These are phyloP conservation scores for Gambelia wislizenii DNA, from an alignment of 2,797 vertebrate species.

Conservation along the genomic window DNA sequence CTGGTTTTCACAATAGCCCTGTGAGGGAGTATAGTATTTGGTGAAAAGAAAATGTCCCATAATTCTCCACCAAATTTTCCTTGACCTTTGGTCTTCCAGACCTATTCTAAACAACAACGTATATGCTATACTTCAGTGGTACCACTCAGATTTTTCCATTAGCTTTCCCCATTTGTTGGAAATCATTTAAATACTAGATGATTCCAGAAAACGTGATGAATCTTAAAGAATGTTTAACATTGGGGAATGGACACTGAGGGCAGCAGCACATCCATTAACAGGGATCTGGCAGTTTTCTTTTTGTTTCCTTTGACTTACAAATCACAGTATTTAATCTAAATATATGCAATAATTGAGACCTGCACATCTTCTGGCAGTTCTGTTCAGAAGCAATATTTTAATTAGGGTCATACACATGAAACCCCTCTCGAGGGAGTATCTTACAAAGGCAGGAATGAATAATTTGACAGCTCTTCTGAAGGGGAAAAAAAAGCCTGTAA, in stretches of 20 bases:
- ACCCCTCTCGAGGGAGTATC: slow-evolving; percentile 30
- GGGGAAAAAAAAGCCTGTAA: slow-evolving; percentile 27
- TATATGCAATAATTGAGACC: slow-evolving; percentile 34
- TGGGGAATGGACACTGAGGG: neutral
- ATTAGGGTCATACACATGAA: slow-evolving; percentile 37
- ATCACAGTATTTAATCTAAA: slow-evolving; percentile 47
- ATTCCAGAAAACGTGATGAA: slow-evolving; percentile 1
- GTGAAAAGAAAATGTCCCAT: neutral
- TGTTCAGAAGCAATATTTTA: slow-evolving; percentile 56
- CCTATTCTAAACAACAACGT: neutral
- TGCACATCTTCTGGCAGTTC: slow-evolving; percentile 39
- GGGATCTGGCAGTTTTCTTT: slow-evolving; percentile 12
- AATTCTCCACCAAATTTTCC: neutral
- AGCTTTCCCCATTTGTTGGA: neutral
- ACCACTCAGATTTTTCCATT: neutral
- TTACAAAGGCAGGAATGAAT: slow-evolving; percentile 41
- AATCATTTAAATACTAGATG: neutral
- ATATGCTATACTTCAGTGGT: neutral
- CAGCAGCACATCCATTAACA: neutral
- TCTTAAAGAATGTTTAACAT: neutral
- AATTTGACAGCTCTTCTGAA: slow-evolving; percentile 40
- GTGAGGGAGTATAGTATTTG: neutral
- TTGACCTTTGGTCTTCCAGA: neutral
- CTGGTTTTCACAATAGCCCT: neutral
- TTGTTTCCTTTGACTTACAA: slow-evolving; percentile 26